A percentile compares a stretch with the other conserved stretches of the same genome.
These are phyloP conservation scores for Buathra laborator DNA, from an alignment of 2,888 invertebrate genomes.

Conservation along the genomic window DNA sequence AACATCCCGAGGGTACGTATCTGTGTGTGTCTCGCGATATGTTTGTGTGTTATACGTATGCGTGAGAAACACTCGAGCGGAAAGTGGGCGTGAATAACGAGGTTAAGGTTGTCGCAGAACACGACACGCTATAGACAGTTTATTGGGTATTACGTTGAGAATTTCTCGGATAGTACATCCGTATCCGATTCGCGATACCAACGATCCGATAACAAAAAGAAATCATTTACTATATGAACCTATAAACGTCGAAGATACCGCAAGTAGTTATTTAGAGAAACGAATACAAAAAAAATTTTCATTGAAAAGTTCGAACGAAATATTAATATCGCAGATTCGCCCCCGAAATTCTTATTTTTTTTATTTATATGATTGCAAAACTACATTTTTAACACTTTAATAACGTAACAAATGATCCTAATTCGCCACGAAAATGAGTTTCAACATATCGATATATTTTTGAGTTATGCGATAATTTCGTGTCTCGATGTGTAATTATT, in stretches of 20 bases:
- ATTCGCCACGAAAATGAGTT: too few relatives aligned
- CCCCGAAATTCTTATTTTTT: too few relatives aligned
- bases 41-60: slow-evolving; percentile 25
- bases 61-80: slow-evolving; percentile 57
- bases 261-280: too few relatives aligned
- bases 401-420: too few relatives aligned
- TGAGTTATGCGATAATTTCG: too few relatives aligned
- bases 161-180: slow-evolving; percentile 22
- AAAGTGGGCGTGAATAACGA: slow-evolving; percentile 68
- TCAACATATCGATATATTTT: too few relatives aligned
- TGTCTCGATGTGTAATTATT: too few relatives aligned
- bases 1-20: background rate
- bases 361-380: too few relatives aligned
- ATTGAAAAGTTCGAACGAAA: too few relatives aligned
- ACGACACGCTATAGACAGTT: slow-evolving; percentile 20
- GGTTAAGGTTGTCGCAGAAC: slow-evolving; percentile 68
- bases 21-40: slow-evolving; percentile 9
- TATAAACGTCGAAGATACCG: background rate
- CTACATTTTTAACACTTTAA: too few relatives aligned
- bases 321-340: too few relatives aligned
- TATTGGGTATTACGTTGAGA: slow-evolving; percentile 20
- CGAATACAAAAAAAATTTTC: too few relatives aligned
- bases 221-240: background rate
- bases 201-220: slow-evolving; percentile 3
- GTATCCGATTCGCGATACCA: background rate